These are phyloP conservation scores for Linhomoeus sp. DNA, from an alignment of 2,888 invertebrate species.

Conservation along the genomic window DNA sequence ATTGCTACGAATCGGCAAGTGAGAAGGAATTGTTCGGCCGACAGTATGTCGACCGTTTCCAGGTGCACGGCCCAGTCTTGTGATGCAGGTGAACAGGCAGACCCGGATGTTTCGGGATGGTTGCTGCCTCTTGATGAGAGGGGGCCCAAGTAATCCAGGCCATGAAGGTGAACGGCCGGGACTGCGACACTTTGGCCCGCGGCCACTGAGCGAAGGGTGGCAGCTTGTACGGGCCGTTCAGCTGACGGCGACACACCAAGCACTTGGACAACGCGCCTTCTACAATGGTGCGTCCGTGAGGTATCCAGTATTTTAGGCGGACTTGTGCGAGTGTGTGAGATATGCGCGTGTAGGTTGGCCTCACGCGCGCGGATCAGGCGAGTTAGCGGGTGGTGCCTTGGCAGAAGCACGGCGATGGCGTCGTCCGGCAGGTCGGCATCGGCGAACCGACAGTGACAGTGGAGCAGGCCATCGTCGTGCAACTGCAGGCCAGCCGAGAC, in stretches of 20 bases:
- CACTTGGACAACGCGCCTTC: neutral
- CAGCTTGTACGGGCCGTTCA: neutral
- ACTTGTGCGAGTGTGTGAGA: neutral
- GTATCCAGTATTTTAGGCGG: neutral
- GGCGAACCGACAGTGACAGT: neutral
- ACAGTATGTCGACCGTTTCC: conserved; percentile 18
- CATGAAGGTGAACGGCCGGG: neutral
- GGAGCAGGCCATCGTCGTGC: neutral
- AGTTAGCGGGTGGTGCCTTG: neutral
- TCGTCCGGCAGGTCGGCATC: neutral
- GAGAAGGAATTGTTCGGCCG: conserved; percentile 18
- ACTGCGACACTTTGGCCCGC: neutral
- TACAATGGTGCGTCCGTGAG: neutral
- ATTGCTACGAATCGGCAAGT: conserved; percentile 21
- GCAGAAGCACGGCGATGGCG: neutral
- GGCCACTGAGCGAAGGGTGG: neutral
- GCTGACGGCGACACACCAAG: neutral
- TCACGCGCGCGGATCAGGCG: neutral
- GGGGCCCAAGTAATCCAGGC: neutral
- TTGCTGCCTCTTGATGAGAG: conserved; percentile 13
- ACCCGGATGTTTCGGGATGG: conserved; percentile 14
- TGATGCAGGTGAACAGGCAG: conserved; percentile 26
- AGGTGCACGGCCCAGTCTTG: conserved; percentile 25
- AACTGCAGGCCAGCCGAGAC: neutral
- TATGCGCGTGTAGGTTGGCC: neutral